Conservation (phyloP, 2,113 vertebrate species). For the Cacatua alba region DNA sequence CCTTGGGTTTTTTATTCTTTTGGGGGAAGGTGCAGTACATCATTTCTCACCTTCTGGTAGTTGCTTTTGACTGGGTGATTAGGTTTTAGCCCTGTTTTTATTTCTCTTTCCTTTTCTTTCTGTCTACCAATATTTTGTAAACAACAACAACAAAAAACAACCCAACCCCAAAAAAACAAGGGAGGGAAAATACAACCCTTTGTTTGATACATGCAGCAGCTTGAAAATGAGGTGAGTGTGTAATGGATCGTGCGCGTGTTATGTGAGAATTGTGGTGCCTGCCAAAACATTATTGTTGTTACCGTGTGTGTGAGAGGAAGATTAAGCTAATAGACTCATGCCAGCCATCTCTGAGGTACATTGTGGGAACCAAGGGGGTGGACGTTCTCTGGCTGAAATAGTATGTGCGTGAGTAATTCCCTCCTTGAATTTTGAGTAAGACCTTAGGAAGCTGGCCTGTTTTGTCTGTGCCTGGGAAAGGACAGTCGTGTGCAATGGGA, state of each 20-base stretch:
- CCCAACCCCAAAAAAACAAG: background rate
- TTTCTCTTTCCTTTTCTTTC: background rate
- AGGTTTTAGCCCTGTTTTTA: background rate
- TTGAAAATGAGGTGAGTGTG: constrained; percentile 37
- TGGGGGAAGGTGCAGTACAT: background rate
- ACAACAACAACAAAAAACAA: background rate
- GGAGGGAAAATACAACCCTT: background rate
- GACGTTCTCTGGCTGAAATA: constrained; percentile 19
- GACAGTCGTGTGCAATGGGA: background rate
- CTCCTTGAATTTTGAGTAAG: constrained; percentile 33
- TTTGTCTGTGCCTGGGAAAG: background rate
- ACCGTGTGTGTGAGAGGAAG: background rate
- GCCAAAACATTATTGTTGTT: constrained; percentile 38
- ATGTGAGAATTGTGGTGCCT: background rate
- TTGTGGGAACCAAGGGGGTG: constrained; percentile 64
- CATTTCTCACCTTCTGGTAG: background rate
- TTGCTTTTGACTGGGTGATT: background rate
- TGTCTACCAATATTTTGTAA: background rate
- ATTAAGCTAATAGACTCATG: constrained; percentile 2
- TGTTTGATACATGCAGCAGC: constrained; percentile 14
- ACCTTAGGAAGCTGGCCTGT: background rate
- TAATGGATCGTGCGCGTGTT: background rate
- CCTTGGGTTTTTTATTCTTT: background rate
- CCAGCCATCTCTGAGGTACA: background rate
- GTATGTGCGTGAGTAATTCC: constrained; percentile 41